Evolutionary conservation across 2,113 vertebrate species (phyloP).

Genomic region (Mastomys coucha): DNA sequence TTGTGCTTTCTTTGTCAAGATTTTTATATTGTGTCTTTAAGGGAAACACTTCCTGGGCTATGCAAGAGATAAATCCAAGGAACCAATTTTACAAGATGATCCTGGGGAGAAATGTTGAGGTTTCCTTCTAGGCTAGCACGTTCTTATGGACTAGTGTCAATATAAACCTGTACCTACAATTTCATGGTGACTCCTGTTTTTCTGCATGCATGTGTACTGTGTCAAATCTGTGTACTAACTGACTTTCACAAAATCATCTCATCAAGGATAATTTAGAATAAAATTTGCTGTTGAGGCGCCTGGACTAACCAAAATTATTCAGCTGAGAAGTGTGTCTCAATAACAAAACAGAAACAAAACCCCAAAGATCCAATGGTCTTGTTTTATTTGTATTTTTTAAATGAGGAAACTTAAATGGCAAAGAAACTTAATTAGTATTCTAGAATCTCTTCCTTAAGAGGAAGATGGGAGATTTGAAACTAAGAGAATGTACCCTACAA

Average conservation of each 20-base stretch:
- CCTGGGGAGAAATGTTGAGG: neutral
- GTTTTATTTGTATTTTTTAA: neutral
- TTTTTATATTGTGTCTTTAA: neutral
- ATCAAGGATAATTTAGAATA: conserved; percentile 21
- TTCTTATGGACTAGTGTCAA: neutral
- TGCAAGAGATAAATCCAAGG: neutral
- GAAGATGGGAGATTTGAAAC: neutral
- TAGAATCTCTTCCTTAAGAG: neutral
- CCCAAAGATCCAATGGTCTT: neutral
- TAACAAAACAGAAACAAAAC: neutral
- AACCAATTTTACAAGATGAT: neutral
- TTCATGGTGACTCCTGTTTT: neutral
- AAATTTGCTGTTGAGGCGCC: neutral
- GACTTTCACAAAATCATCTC: neutral
- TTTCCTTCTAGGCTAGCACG: neutral
- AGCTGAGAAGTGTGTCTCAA: neutral
- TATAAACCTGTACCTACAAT: neutral
- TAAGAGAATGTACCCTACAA: neutral
- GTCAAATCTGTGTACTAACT: neutral
- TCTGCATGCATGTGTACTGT: neutral
- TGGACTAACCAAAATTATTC: neutral
- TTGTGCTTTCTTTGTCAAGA: neutral
- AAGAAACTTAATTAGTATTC: neutral
- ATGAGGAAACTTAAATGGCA: neutral
- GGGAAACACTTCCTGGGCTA: neutral